Evolutionary conservation across 2,113 vertebrate species (phyloP).

Genomic region (Anguilla japonica): DNA sequence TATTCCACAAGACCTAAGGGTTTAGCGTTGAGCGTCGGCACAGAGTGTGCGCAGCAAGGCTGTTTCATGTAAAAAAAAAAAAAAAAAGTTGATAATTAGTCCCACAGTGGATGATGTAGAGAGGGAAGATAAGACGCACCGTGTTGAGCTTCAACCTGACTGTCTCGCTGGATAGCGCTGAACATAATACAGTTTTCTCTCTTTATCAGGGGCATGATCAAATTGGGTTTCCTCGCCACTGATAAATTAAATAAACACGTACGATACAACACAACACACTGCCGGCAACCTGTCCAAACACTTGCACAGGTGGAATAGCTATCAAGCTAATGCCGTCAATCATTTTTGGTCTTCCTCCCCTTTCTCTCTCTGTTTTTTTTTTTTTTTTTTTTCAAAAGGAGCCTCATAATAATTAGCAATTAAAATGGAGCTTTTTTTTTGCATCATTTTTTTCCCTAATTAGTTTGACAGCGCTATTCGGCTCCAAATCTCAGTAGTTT

Average conservation of each 20-base stretch:
- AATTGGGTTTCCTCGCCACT: slow-evolving; percentile 24
- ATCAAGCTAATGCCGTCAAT: slow-evolving; percentile 49
- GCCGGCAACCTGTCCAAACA: neutral
- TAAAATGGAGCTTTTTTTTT: slow-evolving; percentile 66
- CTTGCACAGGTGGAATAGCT: slow-evolving; percentile 13
- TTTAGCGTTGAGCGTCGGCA: slow-evolving; percentile 83
- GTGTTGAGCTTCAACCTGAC: slow-evolving; percentile 54
- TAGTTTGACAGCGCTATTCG: slow-evolving; percentile 60
- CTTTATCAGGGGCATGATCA: slow-evolving; percentile 38
- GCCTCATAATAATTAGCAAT: slow-evolving; percentile 70
- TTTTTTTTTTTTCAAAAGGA: slow-evolving; percentile 55
- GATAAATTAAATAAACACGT: slow-evolving; percentile 38
- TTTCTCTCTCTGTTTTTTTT: slow-evolving; percentile 22
- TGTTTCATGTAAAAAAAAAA: slow-evolving; percentile 76
- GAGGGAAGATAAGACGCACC: slow-evolving; percentile 74
- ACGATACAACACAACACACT: neutral
- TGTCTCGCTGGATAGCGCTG: slow-evolving; percentile 55
- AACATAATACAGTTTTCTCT: slow-evolving; percentile 39
- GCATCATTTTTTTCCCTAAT: slow-evolving; percentile 60
- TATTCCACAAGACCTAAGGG: slow-evolving; percentile 91
- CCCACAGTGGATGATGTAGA: slow-evolving; percentile 93
- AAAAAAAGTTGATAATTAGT: slow-evolving; percentile 95
- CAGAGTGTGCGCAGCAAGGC: slow-evolving; percentile 69
- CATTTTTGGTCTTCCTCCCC: neutral
- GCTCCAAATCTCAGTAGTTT: slow-evolving; percentile 50